phyloP scores from a whole-genome alignment of 2,888 invertebrate species.

The Carpatolechia fugitivella region DNA sequence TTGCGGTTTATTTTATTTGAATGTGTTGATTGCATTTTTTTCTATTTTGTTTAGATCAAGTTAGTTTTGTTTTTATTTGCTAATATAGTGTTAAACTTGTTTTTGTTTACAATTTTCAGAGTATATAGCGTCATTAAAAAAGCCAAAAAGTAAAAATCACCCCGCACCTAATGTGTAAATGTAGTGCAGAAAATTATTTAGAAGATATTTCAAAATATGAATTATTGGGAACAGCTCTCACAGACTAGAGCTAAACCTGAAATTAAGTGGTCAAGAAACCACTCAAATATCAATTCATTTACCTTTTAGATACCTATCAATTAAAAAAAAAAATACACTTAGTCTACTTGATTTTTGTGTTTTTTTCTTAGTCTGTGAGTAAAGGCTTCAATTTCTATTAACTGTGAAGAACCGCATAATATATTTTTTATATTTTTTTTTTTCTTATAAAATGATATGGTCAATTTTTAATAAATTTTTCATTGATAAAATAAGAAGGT shows the following conservation, averaged over 20 bases:
- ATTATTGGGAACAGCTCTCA: background rate
- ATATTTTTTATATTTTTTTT: background rate
- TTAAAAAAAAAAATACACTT: no score
- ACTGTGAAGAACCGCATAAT: background rate
- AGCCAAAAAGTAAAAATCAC: conserved; percentile 62
- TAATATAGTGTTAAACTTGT: conserved; percentile 23
- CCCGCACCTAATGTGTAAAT: conserved; percentile 30
- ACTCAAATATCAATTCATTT: no score
- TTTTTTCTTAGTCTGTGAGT: no score
- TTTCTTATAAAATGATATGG: background rate
- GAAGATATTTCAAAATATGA: background rate
- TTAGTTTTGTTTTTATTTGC: background rate
- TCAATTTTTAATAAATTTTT: no score
- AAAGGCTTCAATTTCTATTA: background rate
- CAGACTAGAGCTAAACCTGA: no score
- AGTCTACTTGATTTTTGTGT: no score
- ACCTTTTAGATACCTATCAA: no score
- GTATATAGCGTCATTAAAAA: conserved; percentile 72
- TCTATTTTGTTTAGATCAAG: background rate
- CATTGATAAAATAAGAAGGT: no score
- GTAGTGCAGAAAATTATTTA: background rate
- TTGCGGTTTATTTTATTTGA: no score
- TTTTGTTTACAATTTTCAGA: conserved; percentile 77
- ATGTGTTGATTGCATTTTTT: background rate
- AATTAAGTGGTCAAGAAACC: no score